Base-by-base conservation (phyloP, 2,113 vertebrate species). In the Apodemus sylvaticus region DNA sequence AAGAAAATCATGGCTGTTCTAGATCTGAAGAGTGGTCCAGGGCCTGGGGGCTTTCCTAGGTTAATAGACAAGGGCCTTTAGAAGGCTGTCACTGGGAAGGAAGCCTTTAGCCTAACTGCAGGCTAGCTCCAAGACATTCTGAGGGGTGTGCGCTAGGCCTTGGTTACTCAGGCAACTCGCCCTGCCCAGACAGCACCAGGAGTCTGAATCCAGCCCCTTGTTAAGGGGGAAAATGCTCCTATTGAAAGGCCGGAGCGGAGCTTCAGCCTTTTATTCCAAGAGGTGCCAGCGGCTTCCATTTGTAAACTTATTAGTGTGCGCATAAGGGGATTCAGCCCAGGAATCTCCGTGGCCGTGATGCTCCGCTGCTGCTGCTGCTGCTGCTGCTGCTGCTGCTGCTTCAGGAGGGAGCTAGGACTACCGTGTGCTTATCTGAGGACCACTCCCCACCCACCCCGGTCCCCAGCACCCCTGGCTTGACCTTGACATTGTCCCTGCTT, bases 151-250 rank as follows among this genome's bases (percentile, higher is more conserved):
- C 94, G 9, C 96, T 95, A 95, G 97, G 86, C 94, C 97, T 96
- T 79, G 13, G 98, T 98, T 98, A 97, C 98, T 98, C 98, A 97
- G 98, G 98, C 98, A 98, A 98, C 98, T 96, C 64, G 86, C 96
- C 76, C 92, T 0, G 85, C 96, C 77, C 98, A 98, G 98, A 48
- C 95, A 90, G 98, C 98, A 97, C 92, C 97, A 95, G 73, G 98
- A 97, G 96, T 98, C 98, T 99, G 98, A 98, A 98, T 98, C 97
- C 98, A 98, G 95, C 96, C 96, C 98, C 98, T 98, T 98, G 98
- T 99, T 98, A 97, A 19, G 3, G 5, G 94, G 96, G 92, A 98
- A 98, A 98, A 98, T 97, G 98, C 98, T 98, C 97, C 97, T 98
- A 98, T 98, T 98, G 98, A 98, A 93, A 97, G 62, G 0, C 73